Percentiles rank a stretch among this genome's conserved stretches.
Conservation (phyloP, 2,888 invertebrate genomes). For the Leucoma salicis region DNA sequence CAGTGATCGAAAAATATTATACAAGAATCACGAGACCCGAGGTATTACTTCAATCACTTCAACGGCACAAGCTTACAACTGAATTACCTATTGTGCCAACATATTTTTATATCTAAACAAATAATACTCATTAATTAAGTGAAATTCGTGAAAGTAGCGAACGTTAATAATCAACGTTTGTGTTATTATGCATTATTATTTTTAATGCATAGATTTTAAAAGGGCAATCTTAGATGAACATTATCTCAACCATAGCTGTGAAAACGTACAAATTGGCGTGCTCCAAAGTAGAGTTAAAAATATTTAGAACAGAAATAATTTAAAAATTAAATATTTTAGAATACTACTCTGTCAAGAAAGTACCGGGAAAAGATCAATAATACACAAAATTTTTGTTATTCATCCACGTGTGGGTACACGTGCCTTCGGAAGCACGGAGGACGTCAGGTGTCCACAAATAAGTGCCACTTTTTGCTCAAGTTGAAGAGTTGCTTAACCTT, state of each 20-base stretch:
- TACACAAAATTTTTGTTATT: too few species aligned
- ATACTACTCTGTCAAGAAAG: too few species aligned
- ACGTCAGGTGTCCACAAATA: too few species aligned
- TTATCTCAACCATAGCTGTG: conserved; percentile 43
- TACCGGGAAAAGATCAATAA: too few species aligned
- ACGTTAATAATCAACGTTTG: conserved; percentile 6
- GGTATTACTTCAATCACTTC: too few species aligned
- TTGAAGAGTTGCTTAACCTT: too few species aligned
- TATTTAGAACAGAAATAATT: conserved; percentile 17
- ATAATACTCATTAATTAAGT: not conserved
- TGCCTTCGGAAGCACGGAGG: too few species aligned
- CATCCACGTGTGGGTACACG: too few species aligned
- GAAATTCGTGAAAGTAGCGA: conserved; percentile 20
- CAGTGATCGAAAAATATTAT: too few species aligned
- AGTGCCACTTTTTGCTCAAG: too few species aligned
- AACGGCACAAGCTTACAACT: too few species aligned
- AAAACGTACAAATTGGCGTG: conserved; percentile 52
- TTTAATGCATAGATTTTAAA: conserved; percentile 14
- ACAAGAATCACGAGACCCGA: too few species aligned
- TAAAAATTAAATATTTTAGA: not conserved
- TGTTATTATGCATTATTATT: conserved; percentile 13
- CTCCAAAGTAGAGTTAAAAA: conserved; percentile 30
- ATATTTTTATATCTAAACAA: not conserved
- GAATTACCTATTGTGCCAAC: conserved; percentile 10
- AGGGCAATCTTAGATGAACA: conserved; percentile 31